Percentiles rank a stretch among this genome's conserved stretches.
These are phyloP conservation scores for Crambe crambe DNA, from an alignment of 37 sponge, comb jelly and placozoan species.

Conservation along the genomic window DNA sequence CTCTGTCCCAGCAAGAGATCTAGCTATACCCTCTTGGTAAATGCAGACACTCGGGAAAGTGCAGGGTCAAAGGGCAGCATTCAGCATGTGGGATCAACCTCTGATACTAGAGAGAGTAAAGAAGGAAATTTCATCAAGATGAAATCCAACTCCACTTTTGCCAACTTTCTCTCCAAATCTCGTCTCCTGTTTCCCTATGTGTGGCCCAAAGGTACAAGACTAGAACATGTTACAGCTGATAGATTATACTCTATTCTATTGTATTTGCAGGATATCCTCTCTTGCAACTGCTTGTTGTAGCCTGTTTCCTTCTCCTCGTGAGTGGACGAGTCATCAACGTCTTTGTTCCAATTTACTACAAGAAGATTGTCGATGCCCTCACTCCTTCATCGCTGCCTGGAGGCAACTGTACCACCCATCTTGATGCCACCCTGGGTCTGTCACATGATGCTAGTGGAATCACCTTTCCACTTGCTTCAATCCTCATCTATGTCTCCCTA, in stretches of 20 bases:
- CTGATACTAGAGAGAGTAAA: neutral
- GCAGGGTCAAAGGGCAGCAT: neutral
- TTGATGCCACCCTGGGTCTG: conserved; percentile 19
- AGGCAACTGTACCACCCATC: conserved; percentile 14
- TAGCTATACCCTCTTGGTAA: conserved; percentile 23
- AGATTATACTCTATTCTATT: no score
- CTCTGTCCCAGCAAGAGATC: neutral
- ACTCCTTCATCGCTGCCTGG: conserved; percentile 9
- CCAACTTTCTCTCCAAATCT: conserved; percentile 63
- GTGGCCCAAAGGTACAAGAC: conserved; percentile 77
- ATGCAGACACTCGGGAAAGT: conserved; percentile 9
- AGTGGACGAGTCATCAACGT: conserved; percentile 88
- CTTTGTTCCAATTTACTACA: conserved; percentile 94
- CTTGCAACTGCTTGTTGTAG: conserved; percentile 84
- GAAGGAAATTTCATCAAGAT: conserved; percentile 41
- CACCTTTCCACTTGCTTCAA: conserved; percentile 40
- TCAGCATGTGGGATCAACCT: neutral
- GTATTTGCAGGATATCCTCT: conserved; percentile 39
- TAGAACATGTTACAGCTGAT: no score
- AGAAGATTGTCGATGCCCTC: conserved; percentile 83
- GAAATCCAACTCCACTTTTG: conserved; percentile 71
- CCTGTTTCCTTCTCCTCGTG: conserved; percentile 80
- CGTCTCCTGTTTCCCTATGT: conserved; percentile 86
- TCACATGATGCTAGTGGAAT: conserved; percentile 12
- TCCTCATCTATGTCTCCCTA: conserved; percentile 76